Percentiles rank a stretch among this genome's conserved stretches.
phyloP scores from a whole-genome alignment of 2,888 invertebrate species.

The Philhelius pedissequus region DNA sequence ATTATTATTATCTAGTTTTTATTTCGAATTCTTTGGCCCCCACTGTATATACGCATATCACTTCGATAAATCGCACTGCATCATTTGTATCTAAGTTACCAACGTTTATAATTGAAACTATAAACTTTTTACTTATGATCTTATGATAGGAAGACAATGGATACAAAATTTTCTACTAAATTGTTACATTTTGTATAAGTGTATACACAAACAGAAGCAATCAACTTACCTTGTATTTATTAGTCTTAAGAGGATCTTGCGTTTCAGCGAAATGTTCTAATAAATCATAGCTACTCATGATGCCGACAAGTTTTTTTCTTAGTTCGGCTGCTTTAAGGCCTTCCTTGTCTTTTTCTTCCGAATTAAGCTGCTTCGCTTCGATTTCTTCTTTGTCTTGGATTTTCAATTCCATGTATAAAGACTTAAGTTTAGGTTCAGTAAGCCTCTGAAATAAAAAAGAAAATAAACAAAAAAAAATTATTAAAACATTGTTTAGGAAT shows the following conservation, averaged over 20 bases:
- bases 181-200: too few relatives aligned
- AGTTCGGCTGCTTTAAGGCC: conserved; percentile 90
- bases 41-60: too few relatives aligned
- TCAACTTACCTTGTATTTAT: conserved; percentile 73
- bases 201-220: too few relatives aligned
- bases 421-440: conserved; percentile 90
- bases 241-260: conserved; percentile 80
- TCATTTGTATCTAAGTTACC: too few relatives aligned
- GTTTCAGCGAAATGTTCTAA: conserved; percentile 89
- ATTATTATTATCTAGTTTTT: too few relatives aligned
- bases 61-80: too few relatives aligned
- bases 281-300: conserved; percentile 90
- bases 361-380: conserved; percentile 88
- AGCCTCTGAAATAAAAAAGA: conserved; percentile 81
- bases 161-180: too few relatives aligned
- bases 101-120: too few relatives aligned
- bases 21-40: too few relatives aligned
- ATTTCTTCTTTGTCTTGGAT: conserved; percentile 96
- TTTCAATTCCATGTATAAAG: conserved; percentile 92
- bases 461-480: neutral
- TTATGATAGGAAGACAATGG: too few relatives aligned
- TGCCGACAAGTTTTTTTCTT: conserved; percentile 88
- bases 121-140: too few relatives aligned
- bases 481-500: neutral
- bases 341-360: conserved; percentile 92